Conservation (phyloP, 2,113 vertebrate species). For the Oncorhynchus tshawytscha region DNA sequence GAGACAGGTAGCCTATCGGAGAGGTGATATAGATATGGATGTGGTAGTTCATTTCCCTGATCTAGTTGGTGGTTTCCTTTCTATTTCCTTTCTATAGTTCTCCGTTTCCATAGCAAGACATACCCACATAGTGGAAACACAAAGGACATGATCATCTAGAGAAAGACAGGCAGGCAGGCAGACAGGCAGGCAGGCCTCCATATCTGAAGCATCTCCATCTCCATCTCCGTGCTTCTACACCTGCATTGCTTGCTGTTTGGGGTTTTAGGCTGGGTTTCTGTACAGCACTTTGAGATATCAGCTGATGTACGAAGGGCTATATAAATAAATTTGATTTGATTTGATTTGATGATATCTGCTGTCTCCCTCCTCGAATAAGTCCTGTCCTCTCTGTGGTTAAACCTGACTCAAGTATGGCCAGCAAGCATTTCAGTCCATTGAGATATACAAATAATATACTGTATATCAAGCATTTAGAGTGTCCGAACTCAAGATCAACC, state of each 20-base stretch:
- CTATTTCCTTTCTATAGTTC: slow-evolving; percentile 1
- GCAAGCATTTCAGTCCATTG: slow-evolving; percentile 57
- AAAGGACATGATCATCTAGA: too few relatives aligned
- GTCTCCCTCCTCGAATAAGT: slow-evolving; percentile 55
- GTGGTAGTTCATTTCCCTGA: background rate
- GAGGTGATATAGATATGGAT: slow-evolving; percentile 43
- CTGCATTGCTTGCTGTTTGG: too few relatives aligned
- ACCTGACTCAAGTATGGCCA: slow-evolving; percentile 56
- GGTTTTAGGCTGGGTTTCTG: too few relatives aligned
- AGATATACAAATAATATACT: slow-evolving; percentile 38
- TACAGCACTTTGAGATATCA: too few relatives aligned
- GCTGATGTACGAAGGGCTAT: too few relatives aligned
- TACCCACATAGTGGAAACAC: slow-evolving; percentile 22
- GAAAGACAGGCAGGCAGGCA: background rate
- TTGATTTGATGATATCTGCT: slow-evolving; percentile 46
- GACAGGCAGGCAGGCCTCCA: slow-evolving; percentile 25
- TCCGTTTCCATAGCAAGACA: slow-evolving; percentile 46
- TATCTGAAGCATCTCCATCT: slow-evolving; percentile 49
- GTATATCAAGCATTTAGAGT: slow-evolving; percentile 35
- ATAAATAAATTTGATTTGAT: too few relatives aligned
- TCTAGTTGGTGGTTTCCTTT: slow-evolving; percentile 40
- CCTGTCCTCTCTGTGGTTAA: slow-evolving; percentile 65
- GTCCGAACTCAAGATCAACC: slow-evolving; percentile 41
- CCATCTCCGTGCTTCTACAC: too few relatives aligned
- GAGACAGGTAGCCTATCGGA: slow-evolving; percentile 22